Percentiles rank a stretch among this genome's conserved stretches.
These are phyloP conservation scores for Meriones psammophilus DNA, from an alignment of 2,797 vertebrate genomes.

Conservation along the genomic window DNA sequence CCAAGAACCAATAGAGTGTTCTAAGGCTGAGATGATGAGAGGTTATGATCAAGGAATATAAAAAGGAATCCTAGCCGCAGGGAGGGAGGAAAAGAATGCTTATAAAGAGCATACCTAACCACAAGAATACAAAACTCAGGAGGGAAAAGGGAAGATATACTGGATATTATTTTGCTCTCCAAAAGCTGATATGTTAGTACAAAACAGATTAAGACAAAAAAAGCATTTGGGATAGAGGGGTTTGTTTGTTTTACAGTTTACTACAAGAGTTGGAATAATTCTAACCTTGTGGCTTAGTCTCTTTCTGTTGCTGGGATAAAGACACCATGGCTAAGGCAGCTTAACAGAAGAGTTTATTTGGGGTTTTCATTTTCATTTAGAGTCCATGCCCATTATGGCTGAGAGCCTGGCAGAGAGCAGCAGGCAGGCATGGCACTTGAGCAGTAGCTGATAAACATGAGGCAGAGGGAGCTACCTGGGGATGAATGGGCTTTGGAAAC, in stretches of 20 bases:
- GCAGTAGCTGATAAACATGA: neutral
- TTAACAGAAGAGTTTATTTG: neutral
- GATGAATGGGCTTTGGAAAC: neutral
- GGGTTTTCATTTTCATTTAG: neutral
- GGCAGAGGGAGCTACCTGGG: neutral
- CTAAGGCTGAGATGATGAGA: neutral
- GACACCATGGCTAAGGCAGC: neutral
- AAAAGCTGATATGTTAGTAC: neutral
- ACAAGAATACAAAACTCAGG: slow-evolving; percentile 6
- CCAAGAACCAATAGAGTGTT: neutral
- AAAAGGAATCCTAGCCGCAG: neutral
- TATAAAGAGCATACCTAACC: neutral
- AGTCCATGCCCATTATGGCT: neutral
- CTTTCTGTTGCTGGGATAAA: neutral
- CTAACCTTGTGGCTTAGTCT: neutral
- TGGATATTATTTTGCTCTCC: neutral
- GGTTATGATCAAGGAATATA: neutral
- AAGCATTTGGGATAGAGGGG: neutral
- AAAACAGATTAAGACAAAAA: neutral
- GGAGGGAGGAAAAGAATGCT: neutral
- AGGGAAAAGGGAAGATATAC: neutral
- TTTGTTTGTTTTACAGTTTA: neutral
- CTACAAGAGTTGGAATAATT: slow-evolving; percentile 13
- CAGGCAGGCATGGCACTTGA: no score
- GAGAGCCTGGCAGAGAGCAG: neutral